Conservation (phyloP, 2,888 invertebrate genomes). For the Protodeltote pygarga region DNA sequence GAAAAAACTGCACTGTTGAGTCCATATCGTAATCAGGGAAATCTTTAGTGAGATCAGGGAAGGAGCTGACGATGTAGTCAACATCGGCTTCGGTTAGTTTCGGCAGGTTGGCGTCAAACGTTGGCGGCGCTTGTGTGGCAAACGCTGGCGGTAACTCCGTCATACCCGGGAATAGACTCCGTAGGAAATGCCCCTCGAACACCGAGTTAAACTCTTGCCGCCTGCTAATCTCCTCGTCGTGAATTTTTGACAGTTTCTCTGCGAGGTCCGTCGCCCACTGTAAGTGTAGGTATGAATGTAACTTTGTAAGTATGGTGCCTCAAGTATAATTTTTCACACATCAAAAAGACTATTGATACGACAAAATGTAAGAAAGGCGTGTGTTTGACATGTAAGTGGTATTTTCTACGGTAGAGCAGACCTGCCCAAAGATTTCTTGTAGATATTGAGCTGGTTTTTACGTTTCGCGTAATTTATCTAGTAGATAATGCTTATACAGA, state of each 20-base stretch:
- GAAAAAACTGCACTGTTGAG: slow-evolving; percentile 90
- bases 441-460: too few species aligned
- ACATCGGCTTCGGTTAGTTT: slow-evolving; percentile 88
- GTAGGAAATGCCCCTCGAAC: slow-evolving; percentile 95
- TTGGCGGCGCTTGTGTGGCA: slow-evolving; percentile 92
- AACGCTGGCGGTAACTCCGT: slow-evolving; percentile 94
- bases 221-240: slow-evolving; percentile 93
- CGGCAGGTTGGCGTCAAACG: slow-evolving; percentile 92
- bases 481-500: too few species aligned
- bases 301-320: too few species aligned
- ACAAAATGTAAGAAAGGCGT: too few species aligned
- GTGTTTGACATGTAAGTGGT: too few species aligned
- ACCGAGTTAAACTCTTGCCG: slow-evolving; percentile 92
- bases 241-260: slow-evolving; percentile 91
- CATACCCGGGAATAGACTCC: slow-evolving; percentile 95
- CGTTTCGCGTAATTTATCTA: too few species aligned
- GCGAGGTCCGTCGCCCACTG: slow-evolving; percentile 95
- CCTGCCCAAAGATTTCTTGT: too few species aligned
- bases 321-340: too few species aligned
- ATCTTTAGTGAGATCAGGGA: slow-evolving; percentile 90
- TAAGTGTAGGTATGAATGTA: slow-evolving; percentile 42
- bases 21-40: slow-evolving; percentile 90
- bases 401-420: too few species aligned
- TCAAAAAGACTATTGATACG: too few species aligned
- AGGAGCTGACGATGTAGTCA: slow-evolving; percentile 87